Evolutionary conservation across 2,113 vertebrate genomes (phyloP), one percentile per base, ranked within the genome.

Genomic region (Leptobrachium leishanense): DNA sequence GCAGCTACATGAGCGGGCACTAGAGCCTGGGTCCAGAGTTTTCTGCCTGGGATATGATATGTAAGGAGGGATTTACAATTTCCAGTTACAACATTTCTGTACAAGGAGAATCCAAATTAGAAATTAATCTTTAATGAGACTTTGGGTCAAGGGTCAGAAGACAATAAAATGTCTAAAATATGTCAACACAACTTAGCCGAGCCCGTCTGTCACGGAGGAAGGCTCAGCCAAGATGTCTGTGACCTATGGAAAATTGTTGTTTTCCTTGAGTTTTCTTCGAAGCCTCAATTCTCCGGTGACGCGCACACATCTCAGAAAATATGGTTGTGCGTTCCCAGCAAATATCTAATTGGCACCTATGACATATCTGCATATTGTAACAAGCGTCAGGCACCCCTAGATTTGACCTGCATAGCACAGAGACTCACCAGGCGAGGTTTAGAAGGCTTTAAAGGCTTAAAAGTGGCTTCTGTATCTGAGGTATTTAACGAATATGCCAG

Each of bases 401-500:
- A 44, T 6, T 69, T 74, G 77, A 74, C 63, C 77, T 80, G 62
- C 68, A 5, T 20, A 43, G 70, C 55, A 69, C 12, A 59, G 41
- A 39, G 69, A 6, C 13, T 72, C 31, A 54, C n/a, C 2, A 59
- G 53, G 40, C 20, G 20, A 31, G 20, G 20, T 31, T 31, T 31
- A 41, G 41, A 68, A 71, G 42, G 10, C 64, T 50, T 55, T 4
- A 66, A 65, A 15, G 15, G 13, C 66, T 7, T 66, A 54, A 74
- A 43, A 50, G 4, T 62, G 40, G 67, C 50, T 77, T 54, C 20
- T 72, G 46, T 63, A 13, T 74, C 66, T 0, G 43, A 72, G 69
- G 64, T 82, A 68, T 82, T 81, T 75, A 81, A 63, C 2, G 81
- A 80, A 80, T 80, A 6, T n/a, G 75, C 31, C 44, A 2, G 69